Conservation (phyloP, 2,888 invertebrate species). For the Eugnorisma glareosa region DNA sequence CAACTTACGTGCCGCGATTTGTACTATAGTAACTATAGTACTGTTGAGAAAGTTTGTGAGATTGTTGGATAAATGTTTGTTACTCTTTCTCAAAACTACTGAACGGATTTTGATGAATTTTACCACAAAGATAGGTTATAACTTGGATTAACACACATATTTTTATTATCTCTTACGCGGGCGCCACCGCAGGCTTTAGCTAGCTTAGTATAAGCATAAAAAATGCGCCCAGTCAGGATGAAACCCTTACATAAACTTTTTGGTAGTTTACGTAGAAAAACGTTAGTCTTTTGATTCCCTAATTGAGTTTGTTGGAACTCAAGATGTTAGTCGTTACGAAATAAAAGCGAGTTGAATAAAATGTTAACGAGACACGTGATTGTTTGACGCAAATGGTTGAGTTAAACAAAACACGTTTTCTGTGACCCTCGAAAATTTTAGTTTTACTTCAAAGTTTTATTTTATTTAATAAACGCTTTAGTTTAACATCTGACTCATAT, state of each 20-base stretch:
- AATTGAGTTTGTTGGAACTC: conserved; percentile 39
- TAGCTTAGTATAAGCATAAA: background rate
- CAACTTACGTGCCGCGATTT: too few species aligned
- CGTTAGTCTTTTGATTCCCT: conserved; percentile 24
- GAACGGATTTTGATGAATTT: too few species aligned
- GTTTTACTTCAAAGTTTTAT: background rate
- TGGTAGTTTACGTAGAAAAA: conserved; percentile 27
- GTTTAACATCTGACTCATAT: background rate
- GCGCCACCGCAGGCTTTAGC: background rate
- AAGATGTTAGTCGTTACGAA: conserved; percentile 26
- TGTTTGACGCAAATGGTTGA: conserved; percentile 4
- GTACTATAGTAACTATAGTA: too few species aligned
- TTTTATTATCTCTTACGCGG: too few species aligned
- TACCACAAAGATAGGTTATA: too few species aligned
- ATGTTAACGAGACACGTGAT: conserved; percentile 1
- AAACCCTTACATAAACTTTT: conserved; percentile 28
- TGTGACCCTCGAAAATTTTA: background rate
- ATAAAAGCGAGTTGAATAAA: conserved; percentile 31
- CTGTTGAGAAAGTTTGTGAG: too few species aligned
- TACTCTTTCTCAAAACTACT: too few species aligned
- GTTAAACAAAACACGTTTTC: conserved; percentile 20
- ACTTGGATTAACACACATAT: too few species aligned
- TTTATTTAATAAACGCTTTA: background rate
- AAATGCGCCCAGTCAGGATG: background rate
- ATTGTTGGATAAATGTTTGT: too few species aligned